Evolutionary conservation across 2,888 invertebrate species (phyloP).

Genomic region (Epistrophe eligans): DNA sequence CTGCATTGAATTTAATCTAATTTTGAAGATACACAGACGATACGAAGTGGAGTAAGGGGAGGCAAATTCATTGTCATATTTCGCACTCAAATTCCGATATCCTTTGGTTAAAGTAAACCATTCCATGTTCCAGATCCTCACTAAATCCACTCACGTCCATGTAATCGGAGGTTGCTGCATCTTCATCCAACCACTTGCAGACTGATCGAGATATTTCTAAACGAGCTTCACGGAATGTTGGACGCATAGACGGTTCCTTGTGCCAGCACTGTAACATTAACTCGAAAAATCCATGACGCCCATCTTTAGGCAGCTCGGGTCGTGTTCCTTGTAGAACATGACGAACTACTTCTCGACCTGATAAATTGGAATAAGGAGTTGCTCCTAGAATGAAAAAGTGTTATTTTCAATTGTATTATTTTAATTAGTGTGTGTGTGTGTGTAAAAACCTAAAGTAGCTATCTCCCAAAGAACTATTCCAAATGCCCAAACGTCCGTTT

Average conservation of each 20-base stretch:
- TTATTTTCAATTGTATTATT: background rate
- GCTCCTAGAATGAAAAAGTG: conserved; percentile 87
- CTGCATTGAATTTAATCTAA: conserved; percentile 28
- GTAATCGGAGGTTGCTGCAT: conserved; percentile 83
- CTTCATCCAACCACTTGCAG: conserved; percentile 83
- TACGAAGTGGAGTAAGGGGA: conserved; percentile 12
- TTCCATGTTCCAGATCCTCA: conserved; percentile 84
- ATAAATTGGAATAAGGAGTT: conserved; percentile 93
- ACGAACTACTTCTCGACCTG: conserved; percentile 92
- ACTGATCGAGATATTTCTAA: conserved; percentile 82
- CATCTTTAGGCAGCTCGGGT: conserved; percentile 91
- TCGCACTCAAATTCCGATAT: conserved; percentile 88
- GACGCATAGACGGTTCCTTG: conserved; percentile 89
- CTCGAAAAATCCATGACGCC: conserved; percentile 88
- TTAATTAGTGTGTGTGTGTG: background rate
- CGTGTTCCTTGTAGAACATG: conserved; percentile 91
- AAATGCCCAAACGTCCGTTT: conserved; percentile 94
- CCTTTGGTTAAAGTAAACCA: conserved; percentile 84
- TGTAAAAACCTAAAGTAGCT: conserved; percentile 88
- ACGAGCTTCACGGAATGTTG: conserved; percentile 88
- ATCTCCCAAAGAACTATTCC: conserved; percentile 95
- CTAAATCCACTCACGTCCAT: conserved; percentile 84
- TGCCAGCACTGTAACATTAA: conserved; percentile 88
- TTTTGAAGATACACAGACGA: conserved; percentile 36
- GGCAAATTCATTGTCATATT: conserved; percentile 84